Evolutionary conservation across 2,888 invertebrate species (phyloP).

Genomic region (Psylliodes chrysocephalus): DNA sequence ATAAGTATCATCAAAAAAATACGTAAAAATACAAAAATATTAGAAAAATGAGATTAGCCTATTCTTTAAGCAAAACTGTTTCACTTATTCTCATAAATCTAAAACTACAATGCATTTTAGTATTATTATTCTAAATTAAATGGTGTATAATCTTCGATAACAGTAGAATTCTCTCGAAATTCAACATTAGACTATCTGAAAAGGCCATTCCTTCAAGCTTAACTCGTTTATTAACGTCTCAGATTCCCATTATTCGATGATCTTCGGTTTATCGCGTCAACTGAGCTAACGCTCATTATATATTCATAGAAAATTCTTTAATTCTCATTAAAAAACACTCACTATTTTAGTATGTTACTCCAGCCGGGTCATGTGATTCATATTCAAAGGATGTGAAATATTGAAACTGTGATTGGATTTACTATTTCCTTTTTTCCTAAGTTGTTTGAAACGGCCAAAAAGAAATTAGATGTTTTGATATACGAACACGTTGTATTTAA

Average conservation of each 20-base stretch:
- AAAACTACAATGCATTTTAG: too few relatives aligned
- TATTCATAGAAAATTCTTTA: conserved; percentile 25
- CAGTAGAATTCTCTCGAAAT: too few relatives aligned
- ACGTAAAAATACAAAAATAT: too few relatives aligned
- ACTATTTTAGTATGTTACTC: conserved; percentile 10
- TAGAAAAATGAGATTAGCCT: too few relatives aligned
- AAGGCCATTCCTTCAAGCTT: background rate
- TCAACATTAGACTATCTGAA: background rate
- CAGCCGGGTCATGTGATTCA: conserved; percentile 16
- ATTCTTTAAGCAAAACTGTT: too few relatives aligned
- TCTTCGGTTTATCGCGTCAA: background rate
- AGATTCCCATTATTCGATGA: background rate
- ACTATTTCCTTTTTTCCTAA: background rate
- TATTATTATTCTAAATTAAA: too few relatives aligned
- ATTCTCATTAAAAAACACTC: conserved; percentile 24
- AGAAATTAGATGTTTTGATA: too few relatives aligned
- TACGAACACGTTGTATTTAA: too few relatives aligned
- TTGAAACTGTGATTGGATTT: background rate
- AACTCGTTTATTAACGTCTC: background rate
- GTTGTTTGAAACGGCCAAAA: too few relatives aligned
- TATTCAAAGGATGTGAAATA: conserved; percentile 5
- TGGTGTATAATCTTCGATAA: too few relatives aligned
- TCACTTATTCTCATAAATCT: too few relatives aligned
- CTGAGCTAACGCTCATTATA: conserved; percentile 13
- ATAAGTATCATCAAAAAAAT: too few relatives aligned